phyloP scores from a whole-genome alignment of 2,888 invertebrate genomes.

The Nephrotoma appendiculata region DNA sequence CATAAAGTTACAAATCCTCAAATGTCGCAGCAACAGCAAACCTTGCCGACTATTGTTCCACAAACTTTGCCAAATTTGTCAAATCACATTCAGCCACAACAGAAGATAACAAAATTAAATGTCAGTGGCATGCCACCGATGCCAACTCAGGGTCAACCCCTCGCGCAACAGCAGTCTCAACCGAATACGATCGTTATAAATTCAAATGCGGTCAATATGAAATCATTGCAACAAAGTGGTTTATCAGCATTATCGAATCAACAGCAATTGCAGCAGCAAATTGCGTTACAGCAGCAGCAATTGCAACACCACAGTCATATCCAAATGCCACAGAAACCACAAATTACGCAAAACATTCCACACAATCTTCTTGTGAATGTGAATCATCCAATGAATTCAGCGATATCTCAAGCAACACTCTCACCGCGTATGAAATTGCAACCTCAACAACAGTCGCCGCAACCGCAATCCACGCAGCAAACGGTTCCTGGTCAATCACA shows the following conservation, averaged over 20 bases:
- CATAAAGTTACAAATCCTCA: conserved; percentile 19
- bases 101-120: conserved; percentile 8
- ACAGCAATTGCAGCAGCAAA: not conserved
- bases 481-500: not conserved
- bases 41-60: conserved; percentile 11
- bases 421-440: not conserved
- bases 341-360: conserved; percentile 2
- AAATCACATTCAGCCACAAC: conserved; percentile 15
- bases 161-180: not conserved
- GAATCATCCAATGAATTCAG: conserved; percentile 21
- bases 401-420: conserved; percentile 14
- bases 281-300: conserved; percentile 13
- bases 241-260: not conserved
- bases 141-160: conserved; percentile 15
- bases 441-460: conserved; percentile 3
- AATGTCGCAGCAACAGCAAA: conserved; percentile 14
- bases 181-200: not conserved
- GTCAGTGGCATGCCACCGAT: not conserved
- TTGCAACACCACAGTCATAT: not conserved
- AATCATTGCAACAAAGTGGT: not conserved
- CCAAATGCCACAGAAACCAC: conserved; percentile 15
- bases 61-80: conserved; percentile 10
- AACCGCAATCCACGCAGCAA: conserved; percentile 20
- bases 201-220: not conserved
- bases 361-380: conserved; percentile 19